A percentile compares a stretch with the other conserved stretches of the same genome.
Conservation (phyloP, 2,888 invertebrate genomes). For the Trichacis sp. region DNA sequence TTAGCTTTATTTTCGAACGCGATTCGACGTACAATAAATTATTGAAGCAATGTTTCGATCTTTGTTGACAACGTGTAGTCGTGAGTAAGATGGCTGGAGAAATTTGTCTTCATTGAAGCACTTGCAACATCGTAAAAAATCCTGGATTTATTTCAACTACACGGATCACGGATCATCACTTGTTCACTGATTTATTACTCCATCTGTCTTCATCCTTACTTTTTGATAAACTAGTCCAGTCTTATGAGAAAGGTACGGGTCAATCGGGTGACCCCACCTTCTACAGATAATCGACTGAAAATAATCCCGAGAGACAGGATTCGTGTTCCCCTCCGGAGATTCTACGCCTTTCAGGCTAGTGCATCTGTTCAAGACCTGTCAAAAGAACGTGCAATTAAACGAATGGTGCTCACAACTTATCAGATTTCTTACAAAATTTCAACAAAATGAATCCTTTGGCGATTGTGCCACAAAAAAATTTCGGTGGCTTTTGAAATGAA, state of each 20-base stretch:
- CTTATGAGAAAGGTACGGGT: constrained; percentile 30
- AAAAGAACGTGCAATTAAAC: constrained; percentile 50
- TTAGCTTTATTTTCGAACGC: too few species aligned
- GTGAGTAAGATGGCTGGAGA: too few species aligned
- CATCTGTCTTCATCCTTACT: constrained; percentile 43
- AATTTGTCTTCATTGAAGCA: too few species aligned
- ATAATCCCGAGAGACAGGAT: constrained; percentile 64
- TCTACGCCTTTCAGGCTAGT: constrained; percentile 48
- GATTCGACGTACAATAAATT: too few species aligned
- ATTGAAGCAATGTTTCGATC: too few species aligned
- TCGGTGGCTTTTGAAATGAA: too few species aligned
- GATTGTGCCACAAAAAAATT: too few species aligned
- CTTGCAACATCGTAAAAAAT: too few species aligned
- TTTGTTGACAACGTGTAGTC: too few species aligned
- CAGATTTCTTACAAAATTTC: too few species aligned
- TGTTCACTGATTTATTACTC: constrained; percentile 41
- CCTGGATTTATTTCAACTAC: too few species aligned
- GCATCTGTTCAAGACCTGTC: constrained; percentile 58
- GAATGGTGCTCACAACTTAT: constrained; percentile 42
- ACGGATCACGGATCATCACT: constrained; percentile 11
- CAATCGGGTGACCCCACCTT: constrained; percentile 35
- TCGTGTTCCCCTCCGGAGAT: constrained; percentile 19
- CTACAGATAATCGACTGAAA: constrained; percentile 67
- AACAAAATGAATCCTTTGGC: too few species aligned
- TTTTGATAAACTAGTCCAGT: constrained; percentile 37